Conservation (phyloP, 2,113 vertebrate genomes). For the Anolis carolinensis region DNA sequence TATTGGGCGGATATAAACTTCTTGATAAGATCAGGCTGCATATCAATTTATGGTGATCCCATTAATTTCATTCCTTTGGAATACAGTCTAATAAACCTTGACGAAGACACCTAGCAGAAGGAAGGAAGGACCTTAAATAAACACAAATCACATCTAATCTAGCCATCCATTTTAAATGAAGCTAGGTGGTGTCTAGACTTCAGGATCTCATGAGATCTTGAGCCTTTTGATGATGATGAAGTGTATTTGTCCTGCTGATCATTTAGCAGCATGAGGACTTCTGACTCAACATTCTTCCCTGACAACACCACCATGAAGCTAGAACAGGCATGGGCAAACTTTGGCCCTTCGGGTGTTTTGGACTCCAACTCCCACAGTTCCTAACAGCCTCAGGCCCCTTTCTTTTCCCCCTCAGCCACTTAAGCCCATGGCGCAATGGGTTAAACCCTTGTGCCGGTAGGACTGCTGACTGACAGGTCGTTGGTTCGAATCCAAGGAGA, state of each 20-base stretch:
- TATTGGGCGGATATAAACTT: neutral
- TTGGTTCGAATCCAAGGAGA: no score
- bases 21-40: neutral
- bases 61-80: neutral
- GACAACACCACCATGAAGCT: neutral
- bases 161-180: neutral
- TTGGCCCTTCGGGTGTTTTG: no score
- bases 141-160: no score
- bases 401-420: no score
- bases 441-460: no score
- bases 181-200: neutral
- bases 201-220: neutral
- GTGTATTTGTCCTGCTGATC: neutral
- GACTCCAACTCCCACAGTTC: no score
- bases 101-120: neutral
- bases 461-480: no score
- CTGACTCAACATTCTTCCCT: neutral
- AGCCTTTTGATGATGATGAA: neutral
- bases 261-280: neutral
- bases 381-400: no score
- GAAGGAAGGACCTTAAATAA: neutral
- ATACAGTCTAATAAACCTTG: no score
- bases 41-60: no score
- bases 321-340: no score
- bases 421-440: no score